Percentiles rank a stretch among this genome's conserved stretches.
phyloP scores from a whole-genome alignment of 1,140 invertebrate species.

The fruit fly (Drosophila melanogaster) region DNA sequence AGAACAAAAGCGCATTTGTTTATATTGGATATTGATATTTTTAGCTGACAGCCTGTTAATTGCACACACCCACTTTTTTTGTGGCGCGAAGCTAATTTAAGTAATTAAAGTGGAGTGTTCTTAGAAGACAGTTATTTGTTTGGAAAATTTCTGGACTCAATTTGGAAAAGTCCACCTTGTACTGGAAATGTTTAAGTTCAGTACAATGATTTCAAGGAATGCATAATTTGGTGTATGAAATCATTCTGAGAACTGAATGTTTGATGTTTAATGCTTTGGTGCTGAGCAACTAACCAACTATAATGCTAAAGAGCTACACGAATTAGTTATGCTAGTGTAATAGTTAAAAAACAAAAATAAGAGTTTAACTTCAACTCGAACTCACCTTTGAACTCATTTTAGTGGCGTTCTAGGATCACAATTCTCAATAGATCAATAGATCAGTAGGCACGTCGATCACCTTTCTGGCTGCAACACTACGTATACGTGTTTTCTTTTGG shows the following conservation, averaged over 20 bases:
- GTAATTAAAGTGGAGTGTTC: constrained; percentile 11
- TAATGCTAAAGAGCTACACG: no score
- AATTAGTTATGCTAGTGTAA: no score
- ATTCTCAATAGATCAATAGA: neutral
- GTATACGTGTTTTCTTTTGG: constrained; percentile 69
- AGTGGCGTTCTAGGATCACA: constrained; percentile 11
- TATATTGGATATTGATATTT: constrained; percentile 66
- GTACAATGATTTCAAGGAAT: no score
- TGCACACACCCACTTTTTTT: constrained; percentile 53
- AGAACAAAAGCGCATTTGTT: constrained; percentile 74
- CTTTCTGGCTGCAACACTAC: constrained; percentile 38
- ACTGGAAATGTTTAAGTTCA: no score
- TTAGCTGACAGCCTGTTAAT: constrained; percentile 45
- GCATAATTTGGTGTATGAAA: no score
- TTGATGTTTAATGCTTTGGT: no score
- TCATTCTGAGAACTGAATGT: no score
- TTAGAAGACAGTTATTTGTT: neutral
- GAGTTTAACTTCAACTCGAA: neutral
- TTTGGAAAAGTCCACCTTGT: neutral
- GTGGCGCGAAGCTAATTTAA: constrained; percentile 11
- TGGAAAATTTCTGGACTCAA: no score
- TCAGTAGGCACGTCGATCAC: neutral
- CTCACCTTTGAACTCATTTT: constrained; percentile 45
- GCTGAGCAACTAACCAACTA: no score
- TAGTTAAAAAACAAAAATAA: no score